Evolutionary conservation across 2,797 vertebrate genomes (phyloP).

Genomic region (Avahi laniger): DNA sequence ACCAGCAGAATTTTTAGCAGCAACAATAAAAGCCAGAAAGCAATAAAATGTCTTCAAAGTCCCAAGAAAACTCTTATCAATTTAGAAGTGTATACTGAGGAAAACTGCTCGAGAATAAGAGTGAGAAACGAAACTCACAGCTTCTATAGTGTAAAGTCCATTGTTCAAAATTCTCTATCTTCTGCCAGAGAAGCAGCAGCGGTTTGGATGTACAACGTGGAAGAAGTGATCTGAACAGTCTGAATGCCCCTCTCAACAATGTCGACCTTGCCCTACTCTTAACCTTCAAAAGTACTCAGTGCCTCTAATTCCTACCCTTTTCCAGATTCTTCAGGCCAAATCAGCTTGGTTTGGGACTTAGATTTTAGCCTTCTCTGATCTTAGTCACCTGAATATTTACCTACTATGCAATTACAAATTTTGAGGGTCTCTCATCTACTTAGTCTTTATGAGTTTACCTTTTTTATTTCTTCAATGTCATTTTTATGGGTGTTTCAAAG

Average conservation of each 20-base stretch:
- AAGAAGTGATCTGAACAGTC: neutral
- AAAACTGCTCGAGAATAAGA: neutral
- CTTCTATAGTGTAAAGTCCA: neutral
- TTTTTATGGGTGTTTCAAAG: neutral
- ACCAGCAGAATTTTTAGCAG: neutral
- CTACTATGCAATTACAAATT: neutral
- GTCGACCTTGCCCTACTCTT: neutral
- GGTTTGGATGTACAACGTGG: neutral
- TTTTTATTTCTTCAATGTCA: neutral
- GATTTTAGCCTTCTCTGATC: neutral
- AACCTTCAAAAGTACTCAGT: neutral
- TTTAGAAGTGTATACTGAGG: neutral
- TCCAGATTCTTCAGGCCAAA: neutral
- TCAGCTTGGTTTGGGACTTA: neutral
- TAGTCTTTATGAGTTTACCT: neutral
- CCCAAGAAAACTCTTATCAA: neutral
- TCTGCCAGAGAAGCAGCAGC: neutral
- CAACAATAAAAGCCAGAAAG: neutral
- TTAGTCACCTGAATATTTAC: neutral
- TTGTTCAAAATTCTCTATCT: neutral
- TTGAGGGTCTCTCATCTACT: neutral
- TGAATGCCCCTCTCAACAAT: neutral
- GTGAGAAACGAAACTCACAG: neutral
- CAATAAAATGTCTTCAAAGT: slow-evolving; percentile 8
- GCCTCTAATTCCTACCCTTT: neutral